Evolutionary conservation across 2,797 vertebrate species (phyloP), one percentile per base, ranked within the genome.

Genomic region (Muscicapa comitata): DNA sequence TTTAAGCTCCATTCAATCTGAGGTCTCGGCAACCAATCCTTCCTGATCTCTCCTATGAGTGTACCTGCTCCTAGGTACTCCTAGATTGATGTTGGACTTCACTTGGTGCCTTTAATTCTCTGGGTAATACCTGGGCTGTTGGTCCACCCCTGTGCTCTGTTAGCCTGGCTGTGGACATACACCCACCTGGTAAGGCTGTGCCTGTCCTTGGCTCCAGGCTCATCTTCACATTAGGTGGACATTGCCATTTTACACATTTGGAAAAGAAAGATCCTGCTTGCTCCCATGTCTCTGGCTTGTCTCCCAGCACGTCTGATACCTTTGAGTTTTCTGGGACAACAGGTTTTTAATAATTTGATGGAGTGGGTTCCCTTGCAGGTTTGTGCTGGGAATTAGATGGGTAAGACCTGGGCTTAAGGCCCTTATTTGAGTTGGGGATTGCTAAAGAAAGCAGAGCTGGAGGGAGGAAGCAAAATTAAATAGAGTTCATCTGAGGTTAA

Each of bases 391-490:
- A 81, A 68, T 68, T 51, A 53, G 33, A 40, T 57, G 26, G 58
- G 38, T 85, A 75, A 85, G 13, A 62, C 18, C 29, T 29, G n/a
- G 38, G 29, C 17, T 82, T 68, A 62, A 82, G 42, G 42, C 42
- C 82, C 25, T 79, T 82, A 50, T 76, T 72, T 85, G 85, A 72
- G 26, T 17, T 38, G 37, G 14, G 71, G 26, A 53, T 70, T 54
- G 82, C 37, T 68, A 55, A 86, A 53, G 43, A 83, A 79, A 28
- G 13, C 21, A 14, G 68, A 82, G 35, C 55, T 79, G 51, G 21
- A 84, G 29, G 47, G 29, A 66, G 25, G 31, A 80, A 50, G 58
- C 29, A 59, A 79, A 89, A 77, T 77, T 40, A 76, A 84, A 78
- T 7, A n/a, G 35, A 62, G 58, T 68, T 77, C 40, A 51, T 19